These are phyloP conservation scores for Scalopus aquaticus DNA, from an alignment of 2,113 vertebrate genomes.

Conservation along the genomic window DNA sequence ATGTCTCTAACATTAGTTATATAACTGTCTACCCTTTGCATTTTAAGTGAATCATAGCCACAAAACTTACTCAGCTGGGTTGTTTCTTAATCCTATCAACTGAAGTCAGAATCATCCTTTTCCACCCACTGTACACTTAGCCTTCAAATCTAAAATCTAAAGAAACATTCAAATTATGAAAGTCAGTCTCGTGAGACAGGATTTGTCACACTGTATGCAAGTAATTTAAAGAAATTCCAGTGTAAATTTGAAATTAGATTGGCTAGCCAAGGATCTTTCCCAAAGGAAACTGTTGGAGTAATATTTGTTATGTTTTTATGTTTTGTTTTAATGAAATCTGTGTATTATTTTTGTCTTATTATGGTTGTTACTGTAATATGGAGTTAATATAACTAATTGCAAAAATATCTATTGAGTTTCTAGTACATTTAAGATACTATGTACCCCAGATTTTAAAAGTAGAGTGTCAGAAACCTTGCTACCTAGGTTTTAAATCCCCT, in stretches of 20 bases:
- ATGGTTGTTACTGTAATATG: background rate
- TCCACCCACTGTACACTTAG: conserved; percentile 52
- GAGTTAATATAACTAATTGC: background rate
- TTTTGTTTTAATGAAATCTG: background rate
- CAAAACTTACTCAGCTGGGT: conserved; percentile 64
- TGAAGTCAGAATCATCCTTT: conserved; percentile 64
- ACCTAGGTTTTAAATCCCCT: background rate
- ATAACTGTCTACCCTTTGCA: conserved; percentile 49
- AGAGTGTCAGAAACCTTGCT: background rate
- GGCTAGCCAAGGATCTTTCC: background rate
- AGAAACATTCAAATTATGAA: conserved; percentile 71
- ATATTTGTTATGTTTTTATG: background rate
- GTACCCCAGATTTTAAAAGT: background rate
- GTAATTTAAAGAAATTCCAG: conserved; percentile 44
- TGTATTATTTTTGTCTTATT: background rate
- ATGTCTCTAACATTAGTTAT: conserved; percentile 49
- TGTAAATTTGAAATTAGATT: conserved; percentile 25
- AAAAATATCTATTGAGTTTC: background rate
- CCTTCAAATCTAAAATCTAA: conserved; percentile 65
- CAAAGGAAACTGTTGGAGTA: conserved; percentile 40
- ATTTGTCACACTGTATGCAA: conserved; percentile 56
- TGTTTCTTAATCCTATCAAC: conserved; percentile 66
- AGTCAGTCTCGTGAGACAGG: conserved; percentile 58
- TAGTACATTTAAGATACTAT: background rate
- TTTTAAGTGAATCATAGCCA: conserved; percentile 65